Evolutionary conservation across 2,797 vertebrate genomes (phyloP).

Genomic region (Lacerta bilineata): DNA sequence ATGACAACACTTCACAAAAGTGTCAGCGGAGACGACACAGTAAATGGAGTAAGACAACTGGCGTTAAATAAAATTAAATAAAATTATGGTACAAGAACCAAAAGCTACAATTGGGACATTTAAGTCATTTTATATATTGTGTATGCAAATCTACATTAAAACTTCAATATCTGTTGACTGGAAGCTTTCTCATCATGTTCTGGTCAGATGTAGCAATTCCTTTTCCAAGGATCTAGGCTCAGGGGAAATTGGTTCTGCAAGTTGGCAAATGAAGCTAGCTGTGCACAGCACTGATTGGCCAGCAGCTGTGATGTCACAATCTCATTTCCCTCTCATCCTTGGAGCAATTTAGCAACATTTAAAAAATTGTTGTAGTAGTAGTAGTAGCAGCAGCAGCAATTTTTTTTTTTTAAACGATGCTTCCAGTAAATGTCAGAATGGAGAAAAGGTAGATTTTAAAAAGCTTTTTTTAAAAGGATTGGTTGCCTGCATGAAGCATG

Average conservation of each 20-base stretch:
- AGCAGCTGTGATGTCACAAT: background rate
- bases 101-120: background rate
- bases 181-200: background rate
- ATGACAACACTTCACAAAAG: background rate
- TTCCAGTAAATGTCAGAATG: background rate
- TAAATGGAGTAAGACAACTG: no score
- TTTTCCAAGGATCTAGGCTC: background rate
- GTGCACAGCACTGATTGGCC: background rate
- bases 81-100: background rate
- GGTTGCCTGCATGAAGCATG: no score
- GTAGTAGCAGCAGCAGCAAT: no score
- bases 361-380: background rate
- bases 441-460: background rate
- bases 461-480: no score
- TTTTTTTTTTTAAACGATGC: no score
- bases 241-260: background rate
- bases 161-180: background rate
- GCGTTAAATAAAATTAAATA: background rate
- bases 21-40: background rate
- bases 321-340: background rate
- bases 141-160: background rate
- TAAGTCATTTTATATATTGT: background rate
- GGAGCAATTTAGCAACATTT: background rate
- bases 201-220: no score
- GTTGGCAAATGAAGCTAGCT: background rate